phyloP scores from a whole-genome alignment of 2,797 vertebrate species.

The Lacerta viridis region DNA sequence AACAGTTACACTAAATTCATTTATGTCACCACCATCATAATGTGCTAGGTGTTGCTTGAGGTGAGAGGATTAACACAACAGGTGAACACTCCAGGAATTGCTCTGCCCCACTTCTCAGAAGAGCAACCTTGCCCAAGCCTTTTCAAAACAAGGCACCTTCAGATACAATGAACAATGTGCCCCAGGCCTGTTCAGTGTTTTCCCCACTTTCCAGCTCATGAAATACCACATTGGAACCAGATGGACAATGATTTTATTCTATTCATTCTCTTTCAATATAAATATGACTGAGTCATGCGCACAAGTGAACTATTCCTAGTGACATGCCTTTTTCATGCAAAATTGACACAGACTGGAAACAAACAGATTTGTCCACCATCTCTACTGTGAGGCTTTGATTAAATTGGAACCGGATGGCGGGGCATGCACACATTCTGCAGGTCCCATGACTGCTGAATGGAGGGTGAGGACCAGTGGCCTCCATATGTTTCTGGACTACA shows the following conservation, averaged over 20 bases:
- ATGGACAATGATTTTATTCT: too few relatives aligned
- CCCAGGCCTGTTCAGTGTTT: neutral
- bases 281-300: neutral
- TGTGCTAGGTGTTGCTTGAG: neutral
- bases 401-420: neutral
- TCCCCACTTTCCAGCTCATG: neutral
- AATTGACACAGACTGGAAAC: neutral
- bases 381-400: neutral
- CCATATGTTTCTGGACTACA: neutral
- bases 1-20: constrained; percentile 16
- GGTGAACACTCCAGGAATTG: neutral
- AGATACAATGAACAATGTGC: neutral
- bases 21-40: constrained; percentile 9
- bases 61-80: neutral
- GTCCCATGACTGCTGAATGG: neutral
- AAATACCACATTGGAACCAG: neutral
- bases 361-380: neutral
- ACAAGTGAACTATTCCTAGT: neutral
- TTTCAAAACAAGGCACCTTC: neutral
- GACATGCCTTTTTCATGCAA: neutral
- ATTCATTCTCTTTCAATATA: neutral
- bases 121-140: neutral
- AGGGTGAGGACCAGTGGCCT: too few relatives aligned
- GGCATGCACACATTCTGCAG: neutral
- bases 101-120: neutral